phyloP scores from a whole-genome alignment of 2,797 vertebrate species.

The Mormyrus hasselquistii region DNA sequence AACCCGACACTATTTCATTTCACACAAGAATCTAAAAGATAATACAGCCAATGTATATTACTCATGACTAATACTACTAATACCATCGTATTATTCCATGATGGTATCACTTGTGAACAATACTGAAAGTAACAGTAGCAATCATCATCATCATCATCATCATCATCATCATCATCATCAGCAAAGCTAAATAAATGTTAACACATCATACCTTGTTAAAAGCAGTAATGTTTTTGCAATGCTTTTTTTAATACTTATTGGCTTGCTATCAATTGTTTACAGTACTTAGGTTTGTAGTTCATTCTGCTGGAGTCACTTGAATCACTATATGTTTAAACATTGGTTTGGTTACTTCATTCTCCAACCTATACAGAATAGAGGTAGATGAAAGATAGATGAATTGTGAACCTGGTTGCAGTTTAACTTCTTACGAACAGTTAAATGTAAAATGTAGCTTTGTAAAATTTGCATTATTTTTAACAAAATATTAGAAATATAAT shows the following conservation, averaged over 20 bases:
- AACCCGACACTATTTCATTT: neutral
- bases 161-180: neutral
- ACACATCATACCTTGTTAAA: neutral
- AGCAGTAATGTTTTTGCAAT: neutral
- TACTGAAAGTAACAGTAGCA: neutral
- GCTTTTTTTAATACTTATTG: neutral
- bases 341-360: neutral
- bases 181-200: neutral
- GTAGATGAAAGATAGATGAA: neutral
- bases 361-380: neutral
- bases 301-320: neutral
- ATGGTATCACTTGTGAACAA: neutral
- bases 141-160: neutral
- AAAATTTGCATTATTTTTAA: neutral
- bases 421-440: neutral
- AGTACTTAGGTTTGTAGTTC: neutral
- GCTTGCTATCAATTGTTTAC: neutral
- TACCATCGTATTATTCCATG: neutral
- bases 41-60: neutral
- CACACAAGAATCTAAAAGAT: neutral
- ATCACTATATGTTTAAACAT: neutral
- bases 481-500: neutral
- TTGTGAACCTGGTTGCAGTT: neutral
- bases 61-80: neutral
- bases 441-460: neutral